Evolutionary conservation across 2,113 vertebrate genomes (phyloP).

Genomic region (Casuarius casuarius): DNA sequence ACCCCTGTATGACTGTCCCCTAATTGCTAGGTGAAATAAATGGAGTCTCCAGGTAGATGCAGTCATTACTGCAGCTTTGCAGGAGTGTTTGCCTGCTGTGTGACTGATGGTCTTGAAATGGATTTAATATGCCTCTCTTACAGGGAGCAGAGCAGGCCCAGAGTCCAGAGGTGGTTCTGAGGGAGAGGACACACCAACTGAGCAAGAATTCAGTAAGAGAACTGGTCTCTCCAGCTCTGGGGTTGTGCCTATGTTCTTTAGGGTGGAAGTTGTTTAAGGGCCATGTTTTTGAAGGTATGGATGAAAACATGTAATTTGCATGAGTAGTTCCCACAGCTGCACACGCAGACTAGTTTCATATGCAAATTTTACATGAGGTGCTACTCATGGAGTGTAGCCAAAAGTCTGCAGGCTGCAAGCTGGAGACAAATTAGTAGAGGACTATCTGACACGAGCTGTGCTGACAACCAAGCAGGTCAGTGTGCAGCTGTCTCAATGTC

Average conservation of each 20-base stretch:
- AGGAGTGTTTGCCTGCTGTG: not conserved
- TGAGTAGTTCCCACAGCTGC: not conserved
- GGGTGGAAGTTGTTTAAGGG: not conserved
- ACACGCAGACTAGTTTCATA: not conserved
- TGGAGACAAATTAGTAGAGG: not conserved
- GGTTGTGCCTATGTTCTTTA: not conserved
- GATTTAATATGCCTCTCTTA: not conserved
- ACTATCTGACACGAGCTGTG: not conserved
- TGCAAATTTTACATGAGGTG: not conserved
- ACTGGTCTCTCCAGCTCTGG: not conserved
- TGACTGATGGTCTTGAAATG: not conserved
- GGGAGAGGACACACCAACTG: slow-evolving; percentile 14
- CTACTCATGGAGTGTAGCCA: not conserved
- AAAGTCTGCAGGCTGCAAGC: not conserved
- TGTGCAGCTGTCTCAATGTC: not conserved
- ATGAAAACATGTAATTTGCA: not conserved
- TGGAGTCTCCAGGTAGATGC: not conserved
- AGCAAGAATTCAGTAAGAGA: slow-evolving; percentile 67
- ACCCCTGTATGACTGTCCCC: not conserved
- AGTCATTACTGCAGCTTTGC: not conserved
- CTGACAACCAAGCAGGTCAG: not conserved
- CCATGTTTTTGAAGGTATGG: not conserved
- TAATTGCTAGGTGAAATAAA: not conserved
- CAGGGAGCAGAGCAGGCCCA: slow-evolving; percentile 56
- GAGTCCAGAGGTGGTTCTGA: slow-evolving; percentile 57